Evolutionary conservation across 2,113 vertebrate genomes (phyloP), one percentile per base, ranked within the genome.

Genomic region (Aptenodytes forsteri): DNA sequence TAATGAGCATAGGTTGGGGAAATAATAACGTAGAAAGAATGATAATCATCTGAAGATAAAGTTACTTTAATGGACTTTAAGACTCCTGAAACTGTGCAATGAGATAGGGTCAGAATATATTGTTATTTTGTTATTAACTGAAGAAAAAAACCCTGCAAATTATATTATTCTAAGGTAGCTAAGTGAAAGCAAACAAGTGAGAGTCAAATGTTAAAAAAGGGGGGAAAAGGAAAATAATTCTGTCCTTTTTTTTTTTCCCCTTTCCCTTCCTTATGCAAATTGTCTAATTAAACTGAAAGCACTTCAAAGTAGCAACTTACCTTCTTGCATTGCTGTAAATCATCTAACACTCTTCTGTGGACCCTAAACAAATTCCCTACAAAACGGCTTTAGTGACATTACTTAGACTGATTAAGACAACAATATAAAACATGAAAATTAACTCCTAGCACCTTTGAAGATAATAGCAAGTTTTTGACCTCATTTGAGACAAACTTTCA

Each of bases 21-120:
- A 96, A 94, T 66, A 90, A 90, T 86, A 90, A 80, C 42, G 50
- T 49, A 75, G 46, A 50, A 12, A 92, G 52, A 81, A 75, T 81
- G 55, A 71, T 82, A 81, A 96, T 87, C 61, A 92, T 38, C 27
- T 76, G 77, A 89, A 92, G 79, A 90, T 78, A 66, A 91, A 92
- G 80, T 84, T 81, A n/a, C 18, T 90, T 86, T 89, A 93, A 94
- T 27, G 23, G 54, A 61, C 42, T 93, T 94, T 36, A 86, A 55
- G 67, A 12, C 18, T 86, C 7, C 10, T 88, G 82, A 86, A 90
- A 90, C 26, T 82, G 14, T 87, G 11, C 40, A 67, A 30, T 62
- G 19, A 83, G 38, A 64, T 36, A 4, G 19, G 27, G 8, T 71
- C 83, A 64, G 55, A 93, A 83, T 78, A 78, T 62, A 71, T 17